phyloP scores from a whole-genome alignment of 64 coral and sea anemone genomes.

The Porites australiensis region DNA sequence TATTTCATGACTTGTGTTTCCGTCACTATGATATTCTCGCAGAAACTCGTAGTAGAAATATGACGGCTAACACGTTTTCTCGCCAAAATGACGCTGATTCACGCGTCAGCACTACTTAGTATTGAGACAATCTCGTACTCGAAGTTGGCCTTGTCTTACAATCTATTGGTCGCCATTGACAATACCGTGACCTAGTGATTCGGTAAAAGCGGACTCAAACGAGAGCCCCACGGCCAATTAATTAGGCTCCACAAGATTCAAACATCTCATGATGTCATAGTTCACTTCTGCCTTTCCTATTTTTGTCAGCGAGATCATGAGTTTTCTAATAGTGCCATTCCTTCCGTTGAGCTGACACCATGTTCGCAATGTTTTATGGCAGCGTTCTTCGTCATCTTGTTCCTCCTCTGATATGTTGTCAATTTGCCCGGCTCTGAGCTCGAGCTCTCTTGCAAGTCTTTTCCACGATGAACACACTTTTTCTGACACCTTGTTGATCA shows the following conservation, averaged over 20 bases:
- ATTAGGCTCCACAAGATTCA: not conserved
- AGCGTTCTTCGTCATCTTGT: not conserved
- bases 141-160: too few species aligned
- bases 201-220: too few species aligned
- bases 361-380: not conserved
- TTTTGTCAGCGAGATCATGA: not conserved
- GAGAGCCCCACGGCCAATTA: too few species aligned
- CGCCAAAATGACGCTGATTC: too few species aligned
- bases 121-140: too few species aligned
- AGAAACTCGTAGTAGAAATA: too few species aligned
- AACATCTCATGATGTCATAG: not conserved
- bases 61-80: too few species aligned
- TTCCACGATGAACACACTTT: not conserved
- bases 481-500: not conserved
- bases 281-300: not conserved
- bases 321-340: not conserved
- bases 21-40: too few species aligned
- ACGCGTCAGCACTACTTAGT: too few species aligned
- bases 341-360: constrained; percentile 3
- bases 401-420: not conserved
- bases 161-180: too few species aligned
- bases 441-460: not conserved
- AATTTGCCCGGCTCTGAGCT: not conserved
- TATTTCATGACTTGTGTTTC: too few species aligned
- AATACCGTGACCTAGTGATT: too few species aligned